Evolutionary conservation across 2,113 vertebrate species (phyloP), one percentile per base, ranked within the genome.

Genomic region (Aldabrachelys gigantea): DNA sequence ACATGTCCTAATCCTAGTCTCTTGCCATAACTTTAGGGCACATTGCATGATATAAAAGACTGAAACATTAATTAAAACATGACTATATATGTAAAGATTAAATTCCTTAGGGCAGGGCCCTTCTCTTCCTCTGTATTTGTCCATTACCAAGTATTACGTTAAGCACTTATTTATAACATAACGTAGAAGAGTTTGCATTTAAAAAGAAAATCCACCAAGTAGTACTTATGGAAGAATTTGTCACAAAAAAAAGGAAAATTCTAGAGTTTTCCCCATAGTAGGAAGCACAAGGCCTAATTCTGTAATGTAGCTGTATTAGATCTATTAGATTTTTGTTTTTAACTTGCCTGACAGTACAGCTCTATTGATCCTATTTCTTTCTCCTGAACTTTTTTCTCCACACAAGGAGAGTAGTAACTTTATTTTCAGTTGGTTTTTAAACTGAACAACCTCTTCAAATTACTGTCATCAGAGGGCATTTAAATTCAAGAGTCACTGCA

Each of bases 341-440:
- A 65, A 24, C 47, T 85, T 85, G 52, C 25, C 29, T 38, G 79
- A 49, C 8, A 19, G 12, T 44, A 76, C 5, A 69, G 21, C 27
- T 90, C 84, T 90, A 27, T 89, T 27, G 29, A 78, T 6, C 24
- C 5, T 9, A 8, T 53, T 49, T 47, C 35, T 13, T 3, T 2
- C 16, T 38, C 21, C n/a, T 6, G 10, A 92, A 52, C 44, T 47
- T 92, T 44, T 44, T 85, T 75, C 54, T 50, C 22, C 14, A 84
- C 78, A 54, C 16, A 83, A 53, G 52, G 31, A 44, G 1, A 6
- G 14, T 31, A 96, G 85, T 87, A 80, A 69, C 16, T 93, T 93
- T 89, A 82, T 83, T 87, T 87, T 88, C 44, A 2, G 6, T 81
- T 83, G 50, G 3, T 14, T 93, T 82, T 54, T 47, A 92, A 41